Evolutionary conservation across 1,140 invertebrate genomes (phyloP).

Genomic region (Bombus consobrinus): DNA sequence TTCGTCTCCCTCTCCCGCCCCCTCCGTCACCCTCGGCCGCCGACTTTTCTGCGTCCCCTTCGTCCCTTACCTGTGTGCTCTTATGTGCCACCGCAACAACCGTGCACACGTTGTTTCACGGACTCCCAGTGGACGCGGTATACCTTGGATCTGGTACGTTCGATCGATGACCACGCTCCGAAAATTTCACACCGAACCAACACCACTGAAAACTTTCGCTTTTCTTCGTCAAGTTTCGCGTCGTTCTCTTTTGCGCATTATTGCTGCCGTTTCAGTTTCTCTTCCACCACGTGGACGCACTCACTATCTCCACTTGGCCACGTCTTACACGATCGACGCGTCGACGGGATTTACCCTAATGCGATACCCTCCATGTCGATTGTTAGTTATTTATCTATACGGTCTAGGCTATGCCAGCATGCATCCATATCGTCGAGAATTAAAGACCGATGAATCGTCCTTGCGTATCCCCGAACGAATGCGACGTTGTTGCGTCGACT

Average conservation of each 20-base stretch:
- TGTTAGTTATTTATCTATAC: too few species aligned
- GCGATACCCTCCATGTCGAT: too few species aligned
- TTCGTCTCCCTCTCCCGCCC: conserved; percentile 64
- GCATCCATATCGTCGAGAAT: not conserved
- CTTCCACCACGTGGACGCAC: not conserved
- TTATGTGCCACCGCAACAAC: conserved; percentile 46
- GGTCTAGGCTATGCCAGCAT: too few species aligned
- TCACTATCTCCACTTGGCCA: not conserved
- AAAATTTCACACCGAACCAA: not conserved
- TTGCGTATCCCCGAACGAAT: not conserved
- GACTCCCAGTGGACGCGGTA: conserved; percentile 15
- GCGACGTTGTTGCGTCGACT: not conserved
- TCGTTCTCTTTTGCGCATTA: too few species aligned
- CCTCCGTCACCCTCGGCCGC: conserved; percentile 33
- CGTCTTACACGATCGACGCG: too few species aligned
- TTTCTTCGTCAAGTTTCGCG: not conserved
- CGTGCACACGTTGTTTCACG: conserved; percentile 34
- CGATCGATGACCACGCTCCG: not conserved
- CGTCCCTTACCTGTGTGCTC: conserved; percentile 52
- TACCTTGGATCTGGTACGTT: not conserved
- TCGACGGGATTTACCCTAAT: too few species aligned
- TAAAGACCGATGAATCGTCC: not conserved
- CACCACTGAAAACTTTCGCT: not conserved
- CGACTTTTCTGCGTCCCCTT: conserved; percentile 50
- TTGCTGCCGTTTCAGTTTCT: too few species aligned